phyloP scores from a whole-genome alignment of 35 echinoderm and acorn worm species.

The Heliocidaris tuberculata region DNA sequence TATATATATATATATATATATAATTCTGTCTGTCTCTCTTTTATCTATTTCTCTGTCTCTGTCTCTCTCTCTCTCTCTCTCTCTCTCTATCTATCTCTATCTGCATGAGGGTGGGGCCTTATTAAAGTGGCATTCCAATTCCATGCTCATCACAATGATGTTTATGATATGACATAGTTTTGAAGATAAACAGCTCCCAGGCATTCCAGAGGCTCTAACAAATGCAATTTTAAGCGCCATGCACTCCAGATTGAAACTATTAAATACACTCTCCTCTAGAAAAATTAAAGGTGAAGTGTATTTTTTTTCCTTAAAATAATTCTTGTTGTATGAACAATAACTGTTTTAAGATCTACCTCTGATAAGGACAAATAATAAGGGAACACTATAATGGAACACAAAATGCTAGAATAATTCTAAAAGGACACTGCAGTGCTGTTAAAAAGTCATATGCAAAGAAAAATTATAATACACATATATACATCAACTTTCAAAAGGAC shows the following conservation, averaged over 20 bases:
- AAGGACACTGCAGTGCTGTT: no score
- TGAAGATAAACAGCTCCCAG: not conserved
- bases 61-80: not conserved
- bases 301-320: not conserved
- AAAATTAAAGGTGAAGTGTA: not conserved
- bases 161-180: constrained; percentile 15
- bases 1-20: no score
- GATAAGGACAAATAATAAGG: not conserved
- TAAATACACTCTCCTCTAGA: not conserved
- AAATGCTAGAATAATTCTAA: no score
- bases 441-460: no score
- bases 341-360: not conserved
- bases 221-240: not conserved
- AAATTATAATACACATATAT: no score
- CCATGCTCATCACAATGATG: constrained; percentile 9
- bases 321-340: not conserved
- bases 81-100: not conserved
- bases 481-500: no score
- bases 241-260: not conserved
- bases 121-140: not conserved
- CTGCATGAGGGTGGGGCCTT: not conserved
- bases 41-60: not conserved
- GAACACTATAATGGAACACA: no score
- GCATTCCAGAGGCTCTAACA: not conserved
- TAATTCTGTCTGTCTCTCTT: not conserved